phyloP scores from a whole-genome alignment of 64 coral and sea anemone species.

The Pocillopora damicornis region DNA sequence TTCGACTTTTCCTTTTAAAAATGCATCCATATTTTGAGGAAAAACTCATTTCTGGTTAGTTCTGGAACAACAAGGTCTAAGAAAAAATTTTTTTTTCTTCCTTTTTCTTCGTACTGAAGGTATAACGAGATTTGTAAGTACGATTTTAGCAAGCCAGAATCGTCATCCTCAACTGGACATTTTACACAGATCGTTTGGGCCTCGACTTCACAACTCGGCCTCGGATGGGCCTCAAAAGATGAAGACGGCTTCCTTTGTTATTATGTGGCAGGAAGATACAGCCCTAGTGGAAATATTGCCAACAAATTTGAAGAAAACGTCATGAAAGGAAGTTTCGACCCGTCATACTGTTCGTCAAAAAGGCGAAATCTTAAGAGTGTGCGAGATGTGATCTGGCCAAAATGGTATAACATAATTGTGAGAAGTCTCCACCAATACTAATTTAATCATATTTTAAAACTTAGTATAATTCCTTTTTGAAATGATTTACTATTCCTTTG shows the following conservation, averaged over 20 bases:
- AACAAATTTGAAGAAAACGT: constrained; percentile 60
- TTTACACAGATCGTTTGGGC: constrained; percentile 83
- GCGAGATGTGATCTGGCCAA: background rate
- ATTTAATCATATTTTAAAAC: background rate
- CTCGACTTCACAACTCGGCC: constrained; percentile 59
- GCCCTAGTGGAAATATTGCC: constrained; percentile 61
- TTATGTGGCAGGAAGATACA: constrained; percentile 67
- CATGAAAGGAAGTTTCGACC: constrained; percentile 56
- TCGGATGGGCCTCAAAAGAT: constrained; percentile 45
- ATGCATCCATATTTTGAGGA: no score
- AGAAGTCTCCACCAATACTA: background rate
- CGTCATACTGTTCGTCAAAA: constrained; percentile 51
- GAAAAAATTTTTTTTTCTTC: background rate
- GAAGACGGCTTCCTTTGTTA: constrained; percentile 59
- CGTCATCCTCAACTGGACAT: constrained; percentile 40
- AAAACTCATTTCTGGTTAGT: no score
- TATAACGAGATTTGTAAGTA: constrained; percentile 83
- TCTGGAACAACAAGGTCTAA: no score
- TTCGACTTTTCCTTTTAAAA: no score
- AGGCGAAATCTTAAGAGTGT: background rate
- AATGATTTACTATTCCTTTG: background rate
- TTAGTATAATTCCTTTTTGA: background rate
- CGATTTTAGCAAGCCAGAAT: constrained; percentile 52
- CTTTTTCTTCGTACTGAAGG: constrained; percentile 7
- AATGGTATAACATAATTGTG: background rate